These are phyloP conservation scores for Protobothrops mucrosquamatus DNA, from an alignment of 2,113 vertebrate species.

Conservation along the genomic window DNA sequence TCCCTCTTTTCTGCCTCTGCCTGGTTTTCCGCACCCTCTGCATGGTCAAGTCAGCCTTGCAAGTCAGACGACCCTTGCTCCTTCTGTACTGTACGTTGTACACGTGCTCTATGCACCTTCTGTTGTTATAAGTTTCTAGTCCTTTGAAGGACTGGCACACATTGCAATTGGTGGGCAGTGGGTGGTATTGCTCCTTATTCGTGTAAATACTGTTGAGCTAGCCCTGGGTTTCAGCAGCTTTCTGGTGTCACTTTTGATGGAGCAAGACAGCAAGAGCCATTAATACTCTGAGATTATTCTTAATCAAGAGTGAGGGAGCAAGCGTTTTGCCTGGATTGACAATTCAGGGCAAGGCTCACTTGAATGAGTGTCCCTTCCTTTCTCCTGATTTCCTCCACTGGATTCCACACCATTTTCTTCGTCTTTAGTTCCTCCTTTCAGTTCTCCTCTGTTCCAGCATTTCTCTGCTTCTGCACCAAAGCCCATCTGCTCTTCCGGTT, in stretches of 20 bases:
- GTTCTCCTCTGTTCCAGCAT: slow-evolving; percentile 47
- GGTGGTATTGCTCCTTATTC: neutral
- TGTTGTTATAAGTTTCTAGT: neutral
- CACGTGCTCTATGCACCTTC: neutral
- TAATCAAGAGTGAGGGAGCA: slow-evolving; percentile 47
- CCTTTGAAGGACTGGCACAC: neutral
- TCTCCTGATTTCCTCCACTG: neutral
- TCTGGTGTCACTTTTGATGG: neutral
- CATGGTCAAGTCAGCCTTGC: slow-evolving; percentile 38
- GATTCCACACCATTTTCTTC: neutral
- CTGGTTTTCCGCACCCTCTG: slow-evolving; percentile 32
- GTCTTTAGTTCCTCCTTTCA: slow-evolving; percentile 18
- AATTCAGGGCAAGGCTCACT: slow-evolving; percentile 49
- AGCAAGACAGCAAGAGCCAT: neutral
- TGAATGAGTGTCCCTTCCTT: slow-evolving; percentile 9
- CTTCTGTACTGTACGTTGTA: neutral
- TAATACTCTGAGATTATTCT: slow-evolving; percentile 2
- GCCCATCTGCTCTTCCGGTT: neutral
- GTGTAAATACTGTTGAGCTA: neutral
- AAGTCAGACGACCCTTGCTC: slow-evolving; percentile 30
- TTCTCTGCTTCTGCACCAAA: neutral
- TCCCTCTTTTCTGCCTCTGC: slow-evolving; percentile 56
- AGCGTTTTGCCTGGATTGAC: slow-evolving; percentile 51
- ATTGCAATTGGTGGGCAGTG: neutral
- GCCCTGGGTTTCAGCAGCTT: neutral